phyloP scores from a whole-genome alignment of 2,113 vertebrate genomes.

The Serinus canaria region DNA sequence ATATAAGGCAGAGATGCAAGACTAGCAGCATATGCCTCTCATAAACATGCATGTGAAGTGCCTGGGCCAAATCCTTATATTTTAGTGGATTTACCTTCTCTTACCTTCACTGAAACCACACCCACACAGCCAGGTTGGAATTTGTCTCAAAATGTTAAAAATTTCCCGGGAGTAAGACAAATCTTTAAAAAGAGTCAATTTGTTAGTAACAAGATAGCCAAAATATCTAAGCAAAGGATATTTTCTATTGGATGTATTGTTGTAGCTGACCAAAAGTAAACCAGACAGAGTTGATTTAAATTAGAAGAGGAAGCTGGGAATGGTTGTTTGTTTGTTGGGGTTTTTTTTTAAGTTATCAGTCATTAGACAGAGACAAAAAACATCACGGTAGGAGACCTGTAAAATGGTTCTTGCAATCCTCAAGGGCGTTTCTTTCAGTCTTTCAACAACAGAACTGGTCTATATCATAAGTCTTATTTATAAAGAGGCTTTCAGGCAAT shows the following conservation, averaged over 20 bases:
- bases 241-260: background rate
- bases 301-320: background rate
- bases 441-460: slow-evolving; percentile 72
- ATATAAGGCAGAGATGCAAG: background rate
- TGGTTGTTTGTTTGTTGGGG: background rate
- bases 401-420: slow-evolving; percentile 58
- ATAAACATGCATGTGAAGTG: background rate
- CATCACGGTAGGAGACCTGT: slow-evolving; percentile 51
- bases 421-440: slow-evolving; percentile 62
- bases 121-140: background rate
- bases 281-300: slow-evolving; percentile 6
- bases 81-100: background rate
- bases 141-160: background rate
- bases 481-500: slow-evolving; percentile 80
- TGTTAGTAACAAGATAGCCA: background rate
- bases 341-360: slow-evolving; percentile 22
- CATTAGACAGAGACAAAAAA: slow-evolving; percentile 57
- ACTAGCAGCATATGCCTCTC: background rate
- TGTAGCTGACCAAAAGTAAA: background rate
- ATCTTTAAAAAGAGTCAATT: background rate
- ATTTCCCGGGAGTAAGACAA: background rate
- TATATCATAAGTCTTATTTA: slow-evolving; percentile 76
- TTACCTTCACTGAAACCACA: background rate
- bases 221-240: background rate
- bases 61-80: background rate